Evolutionary conservation across 2,888 invertebrate genomes (phyloP), one percentile per base, ranked within the genome.

Genomic region (Antheraea assamensis): DNA sequence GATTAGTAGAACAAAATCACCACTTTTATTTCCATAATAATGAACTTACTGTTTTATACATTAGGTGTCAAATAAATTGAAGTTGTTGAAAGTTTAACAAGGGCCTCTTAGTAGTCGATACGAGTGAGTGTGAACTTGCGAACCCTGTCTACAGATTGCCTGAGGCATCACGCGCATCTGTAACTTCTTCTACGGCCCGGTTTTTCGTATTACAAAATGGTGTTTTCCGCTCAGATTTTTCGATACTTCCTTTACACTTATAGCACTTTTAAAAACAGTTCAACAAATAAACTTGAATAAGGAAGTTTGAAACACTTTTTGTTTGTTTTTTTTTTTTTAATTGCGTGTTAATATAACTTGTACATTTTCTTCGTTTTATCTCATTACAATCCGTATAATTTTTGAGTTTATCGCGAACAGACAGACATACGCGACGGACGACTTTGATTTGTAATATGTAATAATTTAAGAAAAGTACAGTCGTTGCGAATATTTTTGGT

Each of bases 11-110:
- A 66, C 31, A 31, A 3, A 21, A 7, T 42, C 13, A 66, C 19
- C 31, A 8, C 15, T 24, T 10, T 19, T 64, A 31, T 66, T 66
- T 66, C 55, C 42, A 72, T 70, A 24, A n/a, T 68, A 70, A 52
- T 73, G 31, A 68, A 70, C 79, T 84, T 77, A 78, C 76, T 10
- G 31, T 27, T 73, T 47, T 73, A 88, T 88, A 90, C 90, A 91
- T 91, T 88, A 86, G 84, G 86, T 88, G 87, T 88, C 86, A 88
- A 91, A 90, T 90, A 91, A 91, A 92, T 89, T 87, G 84, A 85
- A 88, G 85, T 87, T 87, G 83, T 81, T 85, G 80, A 88, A 92
- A 92, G 87, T 91, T 91, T 80, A 80, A 85, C 86, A 85, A 79
- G 82, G 79, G 75, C 68, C 27, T 47, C 78, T 80, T 78, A 83